Conservation (phyloP, 2,888 invertebrate species). For the Cephus spinipes region DNA sequence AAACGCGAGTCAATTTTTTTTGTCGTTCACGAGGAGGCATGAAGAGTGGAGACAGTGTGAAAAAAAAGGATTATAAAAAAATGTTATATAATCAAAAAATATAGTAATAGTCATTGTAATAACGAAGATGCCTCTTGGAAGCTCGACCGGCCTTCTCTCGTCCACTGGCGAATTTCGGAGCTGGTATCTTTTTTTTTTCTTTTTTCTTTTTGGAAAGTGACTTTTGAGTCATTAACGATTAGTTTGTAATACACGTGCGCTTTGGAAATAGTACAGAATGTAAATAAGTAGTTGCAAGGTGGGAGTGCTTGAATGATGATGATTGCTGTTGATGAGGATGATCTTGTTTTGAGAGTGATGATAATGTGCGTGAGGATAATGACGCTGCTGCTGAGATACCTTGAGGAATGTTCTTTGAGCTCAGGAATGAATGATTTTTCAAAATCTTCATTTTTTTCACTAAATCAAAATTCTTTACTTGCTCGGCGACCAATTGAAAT, state of each 20-base stretch:
- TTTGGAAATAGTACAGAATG: background rate
- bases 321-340: background rate
- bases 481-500: background rate
- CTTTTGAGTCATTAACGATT: background rate
- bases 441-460: background rate
- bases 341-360: background rate
- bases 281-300: conserved; percentile 1
- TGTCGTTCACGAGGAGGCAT: conserved; percentile 10
- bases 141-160: background rate
- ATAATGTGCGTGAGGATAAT: background rate
- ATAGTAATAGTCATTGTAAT: background rate
- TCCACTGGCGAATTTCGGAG: conserved; percentile 1
- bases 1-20: conserved; percentile 65
- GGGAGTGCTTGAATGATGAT: background rate
- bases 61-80: background rate
- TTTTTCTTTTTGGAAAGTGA: too few relatives aligned
- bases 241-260: background rate
- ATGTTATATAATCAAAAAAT: background rate
- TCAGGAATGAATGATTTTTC: background rate
- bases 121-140: background rate
- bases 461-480: background rate
- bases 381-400: conserved; percentile 7
- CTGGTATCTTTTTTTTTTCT: background rate
- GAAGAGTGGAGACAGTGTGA: conserved; percentile 15
- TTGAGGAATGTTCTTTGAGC: conserved; percentile 2